Evolutionary conservation across 2,888 invertebrate genomes (phyloP).

Genomic region (Drosophila merina): DNA sequence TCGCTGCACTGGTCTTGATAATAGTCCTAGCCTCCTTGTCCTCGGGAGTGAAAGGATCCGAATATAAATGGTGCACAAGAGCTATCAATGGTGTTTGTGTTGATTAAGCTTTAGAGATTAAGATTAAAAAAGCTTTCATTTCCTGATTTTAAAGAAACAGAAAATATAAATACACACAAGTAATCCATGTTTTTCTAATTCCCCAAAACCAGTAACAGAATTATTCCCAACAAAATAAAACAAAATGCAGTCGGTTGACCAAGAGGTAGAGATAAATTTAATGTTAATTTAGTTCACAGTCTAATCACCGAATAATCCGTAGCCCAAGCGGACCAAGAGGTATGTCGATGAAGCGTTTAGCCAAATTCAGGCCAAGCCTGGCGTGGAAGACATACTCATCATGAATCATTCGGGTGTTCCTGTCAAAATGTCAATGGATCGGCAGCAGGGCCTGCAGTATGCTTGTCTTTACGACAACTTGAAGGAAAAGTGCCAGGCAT

Average conservation of each 20-base stretch:
- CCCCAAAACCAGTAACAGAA: background rate
- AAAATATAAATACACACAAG: background rate
- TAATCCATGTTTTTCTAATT: background rate
- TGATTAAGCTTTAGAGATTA: no score
- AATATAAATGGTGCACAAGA: background rate
- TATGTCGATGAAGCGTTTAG: slow-evolving; percentile 80
- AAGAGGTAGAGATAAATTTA: slow-evolving; percentile 34
- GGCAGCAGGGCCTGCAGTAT: slow-evolving; percentile 70
- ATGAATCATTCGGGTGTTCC: slow-evolving; percentile 81
- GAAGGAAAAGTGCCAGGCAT: slow-evolving; percentile 76
- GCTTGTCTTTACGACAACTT: slow-evolving; percentile 81
- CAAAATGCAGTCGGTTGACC: slow-evolving; percentile 50
- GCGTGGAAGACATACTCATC: slow-evolving; percentile 78
- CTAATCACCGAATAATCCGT: background rate
- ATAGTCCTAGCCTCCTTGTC: background rate
- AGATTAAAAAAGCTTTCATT: background rate
- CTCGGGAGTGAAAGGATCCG: background rate
- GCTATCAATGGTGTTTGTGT: background rate
- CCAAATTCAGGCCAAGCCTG: slow-evolving; percentile 70
- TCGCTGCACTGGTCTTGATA: background rate
- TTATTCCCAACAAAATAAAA: background rate
- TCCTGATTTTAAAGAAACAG: background rate
- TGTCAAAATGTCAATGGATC: slow-evolving; percentile 78
- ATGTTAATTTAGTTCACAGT: fast-evolving
- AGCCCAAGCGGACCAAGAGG: slow-evolving; percentile 77